Evolutionary conservation across 2,113 vertebrate genomes (phyloP).

Genomic region (Ctenodactylus gundi): DNA sequence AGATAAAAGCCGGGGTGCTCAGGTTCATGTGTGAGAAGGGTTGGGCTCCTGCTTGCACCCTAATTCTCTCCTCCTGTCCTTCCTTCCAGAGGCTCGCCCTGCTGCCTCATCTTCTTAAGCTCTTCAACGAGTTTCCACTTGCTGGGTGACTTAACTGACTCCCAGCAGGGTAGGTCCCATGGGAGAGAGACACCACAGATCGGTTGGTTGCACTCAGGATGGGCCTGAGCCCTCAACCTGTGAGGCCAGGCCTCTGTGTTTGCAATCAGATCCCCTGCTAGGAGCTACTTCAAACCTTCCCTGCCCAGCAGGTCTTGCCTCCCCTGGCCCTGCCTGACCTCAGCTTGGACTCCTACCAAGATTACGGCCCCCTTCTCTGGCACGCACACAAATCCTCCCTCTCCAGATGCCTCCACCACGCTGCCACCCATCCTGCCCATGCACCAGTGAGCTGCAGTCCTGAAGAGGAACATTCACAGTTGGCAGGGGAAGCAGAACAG

Average conservation of each 20-base stretch:
- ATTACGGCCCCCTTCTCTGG: background rate
- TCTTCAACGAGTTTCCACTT: slow-evolving; percentile 66
- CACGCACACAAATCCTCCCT: background rate
- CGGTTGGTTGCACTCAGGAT: background rate
- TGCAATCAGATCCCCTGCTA: background rate
- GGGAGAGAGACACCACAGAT: background rate
- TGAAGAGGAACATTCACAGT: background rate
- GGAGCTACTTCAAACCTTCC: background rate
- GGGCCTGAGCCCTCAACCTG: background rate
- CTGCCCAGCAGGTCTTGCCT: background rate
- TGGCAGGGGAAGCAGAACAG: background rate
- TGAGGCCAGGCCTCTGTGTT: background rate
- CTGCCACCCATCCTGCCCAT: background rate
- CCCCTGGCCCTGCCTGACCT: background rate
- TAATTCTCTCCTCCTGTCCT: background rate
- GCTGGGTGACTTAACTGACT: slow-evolving; percentile 40
- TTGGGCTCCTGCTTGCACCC: slow-evolving; percentile 1
- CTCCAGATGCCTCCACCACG: background rate
- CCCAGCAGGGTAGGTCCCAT: background rate
- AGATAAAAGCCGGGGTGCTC: background rate
- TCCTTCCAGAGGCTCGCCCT: slow-evolving; percentile 24
- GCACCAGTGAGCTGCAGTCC: background rate
- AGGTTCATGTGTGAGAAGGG: background rate
- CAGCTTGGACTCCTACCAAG: background rate
- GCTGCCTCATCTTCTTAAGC: slow-evolving; percentile 56